These are phyloP conservation scores for Drosophila kikkawai DNA, from an alignment of 1,140 invertebrate genomes.

Conservation along the genomic window DNA sequence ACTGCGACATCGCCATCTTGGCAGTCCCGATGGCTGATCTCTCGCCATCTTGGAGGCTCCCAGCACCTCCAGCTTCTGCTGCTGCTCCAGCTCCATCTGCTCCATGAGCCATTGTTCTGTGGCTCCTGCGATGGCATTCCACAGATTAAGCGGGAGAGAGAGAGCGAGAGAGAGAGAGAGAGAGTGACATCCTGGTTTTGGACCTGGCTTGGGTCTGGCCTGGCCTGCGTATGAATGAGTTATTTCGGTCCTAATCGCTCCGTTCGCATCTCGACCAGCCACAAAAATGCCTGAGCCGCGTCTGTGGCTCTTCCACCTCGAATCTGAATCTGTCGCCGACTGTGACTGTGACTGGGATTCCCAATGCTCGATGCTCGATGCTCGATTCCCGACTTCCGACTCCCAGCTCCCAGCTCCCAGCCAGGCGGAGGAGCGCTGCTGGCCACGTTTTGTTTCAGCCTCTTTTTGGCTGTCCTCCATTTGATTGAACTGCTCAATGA, in stretches of 20 bases:
- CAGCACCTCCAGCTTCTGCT: slow-evolving; percentile 11
- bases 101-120: slow-evolving; percentile 70
- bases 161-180: background rate
- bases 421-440: slow-evolving; percentile 1
- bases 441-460: slow-evolving; percentile 38
- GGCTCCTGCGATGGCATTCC: slow-evolving; percentile 78
- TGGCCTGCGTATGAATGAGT: slow-evolving; percentile 82
- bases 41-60: slow-evolving; percentile 70
- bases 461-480: slow-evolving; percentile 73
- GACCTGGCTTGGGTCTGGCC: background rate
- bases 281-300: slow-evolving; percentile 52
- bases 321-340: slow-evolving; percentile 51
- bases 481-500: slow-evolving; percentile 85
- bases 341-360: slow-evolving; percentile 13
- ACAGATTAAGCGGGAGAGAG: slow-evolving; percentile 55
- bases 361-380: background rate
- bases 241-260: slow-evolving; percentile 80
- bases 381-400: slow-evolving; percentile 1
- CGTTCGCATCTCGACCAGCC: slow-evolving; percentile 64
- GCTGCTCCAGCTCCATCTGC: slow-evolving; percentile 8
- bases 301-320: slow-evolving; percentile 13
- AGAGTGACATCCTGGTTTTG: slow-evolving; percentile 19
- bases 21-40: slow-evolving; percentile 66
- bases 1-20: slow-evolving; percentile 66
- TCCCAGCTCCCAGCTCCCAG: slow-evolving; percentile 13